phyloP scores from a whole-genome alignment of 2,113 vertebrate genomes.

The Talpa occidentalis region DNA sequence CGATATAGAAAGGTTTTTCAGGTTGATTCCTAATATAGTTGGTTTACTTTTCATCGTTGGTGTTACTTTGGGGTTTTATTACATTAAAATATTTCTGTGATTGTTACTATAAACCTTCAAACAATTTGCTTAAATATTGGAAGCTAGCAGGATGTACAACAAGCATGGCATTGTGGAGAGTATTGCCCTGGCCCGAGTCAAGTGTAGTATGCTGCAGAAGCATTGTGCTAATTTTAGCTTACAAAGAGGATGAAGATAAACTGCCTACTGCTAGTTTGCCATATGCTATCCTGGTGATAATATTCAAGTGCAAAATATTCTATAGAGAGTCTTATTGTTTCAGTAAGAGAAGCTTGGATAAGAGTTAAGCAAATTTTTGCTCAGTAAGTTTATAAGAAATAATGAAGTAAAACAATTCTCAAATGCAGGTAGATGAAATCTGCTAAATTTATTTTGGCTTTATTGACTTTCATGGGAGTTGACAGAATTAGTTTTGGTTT shows the following conservation, averaged over 20 bases:
- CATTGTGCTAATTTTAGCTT: constrained; percentile 98
- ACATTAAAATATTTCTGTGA: constrained; percentile 70
- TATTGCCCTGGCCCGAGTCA: constrained; percentile 88
- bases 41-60: constrained; percentile 74
- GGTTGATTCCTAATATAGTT: background rate
- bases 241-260: constrained; percentile 99
- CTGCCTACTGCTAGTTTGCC: constrained; percentile 95
- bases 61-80: constrained; percentile 45
- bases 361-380: constrained; percentile 86
- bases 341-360: constrained; percentile 79
- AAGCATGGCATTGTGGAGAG: constrained; percentile 85
- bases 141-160: constrained; percentile 78
- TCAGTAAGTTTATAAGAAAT: constrained; percentile 85
- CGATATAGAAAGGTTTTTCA: constrained; percentile 56
- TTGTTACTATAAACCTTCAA: constrained; percentile 71
- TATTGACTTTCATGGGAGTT: constrained; percentile 89
- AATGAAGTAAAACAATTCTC: constrained; percentile 87
- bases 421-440: constrained; percentile 87
- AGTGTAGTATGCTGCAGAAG: constrained; percentile 90
- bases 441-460: constrained; percentile 88
- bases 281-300: constrained; percentile 95
- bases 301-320: constrained; percentile 94
- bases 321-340: constrained; percentile 87
- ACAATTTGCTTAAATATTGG: constrained; percentile 81
- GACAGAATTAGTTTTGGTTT: constrained; percentile 89